Evolutionary conservation across 1,140 invertebrate species (phyloP).

Genomic region (Anagrus nilaparvatae): DNA sequence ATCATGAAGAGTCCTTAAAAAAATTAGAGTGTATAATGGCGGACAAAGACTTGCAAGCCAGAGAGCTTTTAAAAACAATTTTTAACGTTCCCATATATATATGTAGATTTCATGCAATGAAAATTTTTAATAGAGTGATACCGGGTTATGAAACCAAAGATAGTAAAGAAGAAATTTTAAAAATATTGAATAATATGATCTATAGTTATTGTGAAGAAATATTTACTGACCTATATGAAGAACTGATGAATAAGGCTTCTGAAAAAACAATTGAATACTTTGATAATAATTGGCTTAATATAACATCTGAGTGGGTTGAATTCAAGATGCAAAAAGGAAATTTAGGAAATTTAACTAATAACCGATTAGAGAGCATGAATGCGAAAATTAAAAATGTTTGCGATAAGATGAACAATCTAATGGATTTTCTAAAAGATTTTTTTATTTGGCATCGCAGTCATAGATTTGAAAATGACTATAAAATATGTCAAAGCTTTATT

Average conservation of each 20-base stretch:
- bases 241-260: slow-evolving; percentile 4
- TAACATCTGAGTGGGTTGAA: slow-evolving; percentile 10
- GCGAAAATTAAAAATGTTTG: slow-evolving; percentile 13
- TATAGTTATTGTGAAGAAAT: slow-evolving; percentile 11
- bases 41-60: slow-evolving; percentile 17
- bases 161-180: no score
- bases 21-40: slow-evolving; percentile 14
- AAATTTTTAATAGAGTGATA: slow-evolving; percentile 6
- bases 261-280: slow-evolving; percentile 11
- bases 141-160: no score
- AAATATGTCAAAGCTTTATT: not conserved
- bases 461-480: not conserved
- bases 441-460: slow-evolving; percentile 6
- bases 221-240: slow-evolving; percentile 7
- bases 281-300: slow-evolving; percentile 13
- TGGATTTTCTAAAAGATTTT: slow-evolving; percentile 5
- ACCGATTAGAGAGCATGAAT: slow-evolving; percentile 16
- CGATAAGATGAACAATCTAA: slow-evolving; percentile 9
- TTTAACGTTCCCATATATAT: slow-evolving; percentile 15
- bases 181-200: slow-evolving; percentile 14
- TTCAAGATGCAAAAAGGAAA: slow-evolving; percentile 11
- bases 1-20: slow-evolving; percentile 4
- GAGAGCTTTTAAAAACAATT: slow-evolving; percentile 15
- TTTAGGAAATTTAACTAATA: slow-evolving; percentile 16
- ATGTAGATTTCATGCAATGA: slow-evolving; percentile 16